A percentile compares a stretch with the other conserved stretches of the same genome.
Conservation (phyloP, 2,888 invertebrate genomes). For the Atrina japonica region DNA sequence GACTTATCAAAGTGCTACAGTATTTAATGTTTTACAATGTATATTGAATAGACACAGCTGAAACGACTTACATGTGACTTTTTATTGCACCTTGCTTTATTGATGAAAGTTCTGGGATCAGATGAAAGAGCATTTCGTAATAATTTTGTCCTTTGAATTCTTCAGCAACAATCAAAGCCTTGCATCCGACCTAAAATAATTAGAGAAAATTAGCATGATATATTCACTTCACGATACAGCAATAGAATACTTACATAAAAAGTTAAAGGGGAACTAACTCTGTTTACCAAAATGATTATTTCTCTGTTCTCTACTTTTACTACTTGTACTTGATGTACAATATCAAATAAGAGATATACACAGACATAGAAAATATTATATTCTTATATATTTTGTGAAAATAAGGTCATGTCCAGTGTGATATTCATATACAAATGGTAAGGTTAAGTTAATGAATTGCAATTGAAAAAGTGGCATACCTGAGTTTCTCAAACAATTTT, state of each 20-base stretch:
- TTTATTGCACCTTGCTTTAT: conserved; percentile 82
- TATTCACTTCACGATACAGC: neutral
- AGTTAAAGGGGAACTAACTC: no score
- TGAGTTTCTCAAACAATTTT: no score
- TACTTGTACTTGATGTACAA: neutral
- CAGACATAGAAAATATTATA: no score
- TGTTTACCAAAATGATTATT: neutral
- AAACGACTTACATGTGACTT: conserved; percentile 68
- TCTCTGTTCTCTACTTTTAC: neutral
- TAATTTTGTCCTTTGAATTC: conserved; percentile 86
- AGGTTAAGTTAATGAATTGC: no score
- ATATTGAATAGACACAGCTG: no score
- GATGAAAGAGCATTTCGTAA: conserved; percentile 84
- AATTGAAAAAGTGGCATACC: no score
- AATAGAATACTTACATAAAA: no score
- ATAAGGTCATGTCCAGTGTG: no score
- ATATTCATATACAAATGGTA: no score
- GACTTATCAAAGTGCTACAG: no score
- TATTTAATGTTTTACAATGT: no score
- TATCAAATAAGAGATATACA: neutral
- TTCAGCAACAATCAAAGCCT: conserved; percentile 86
- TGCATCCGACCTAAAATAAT: conserved; percentile 82
- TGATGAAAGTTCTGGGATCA: conserved; percentile 83
- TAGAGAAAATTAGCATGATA: neutral
- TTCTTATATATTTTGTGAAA: no score